These are phyloP conservation scores for Sepiola atlantica DNA, from an alignment of 2,888 invertebrate genomes.

Conservation along the genomic window DNA sequence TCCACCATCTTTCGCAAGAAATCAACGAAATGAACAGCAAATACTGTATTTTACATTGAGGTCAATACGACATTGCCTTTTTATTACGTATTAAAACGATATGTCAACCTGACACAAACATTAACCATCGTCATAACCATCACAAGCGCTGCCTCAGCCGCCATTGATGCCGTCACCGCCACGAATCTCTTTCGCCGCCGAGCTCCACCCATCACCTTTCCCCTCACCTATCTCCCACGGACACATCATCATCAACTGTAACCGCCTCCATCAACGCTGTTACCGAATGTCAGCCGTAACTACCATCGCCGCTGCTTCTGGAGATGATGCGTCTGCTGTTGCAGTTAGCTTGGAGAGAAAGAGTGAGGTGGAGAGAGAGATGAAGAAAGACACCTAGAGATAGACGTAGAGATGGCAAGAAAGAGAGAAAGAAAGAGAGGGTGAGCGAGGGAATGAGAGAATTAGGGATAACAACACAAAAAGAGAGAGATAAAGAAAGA, in stretches of 20 bases:
- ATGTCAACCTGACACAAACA: background rate
- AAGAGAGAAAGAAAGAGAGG: background rate
- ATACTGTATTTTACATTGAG: background rate
- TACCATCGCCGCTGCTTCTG: background rate
- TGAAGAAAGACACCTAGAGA: background rate
- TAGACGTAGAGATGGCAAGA: background rate
- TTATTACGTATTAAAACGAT: background rate
- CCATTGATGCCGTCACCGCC: background rate
- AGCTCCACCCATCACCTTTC: background rate
- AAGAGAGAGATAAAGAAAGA: too few species aligned
- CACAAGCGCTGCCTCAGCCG: background rate
- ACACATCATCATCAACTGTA: slow-evolving; percentile 21
- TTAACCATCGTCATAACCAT: background rate
- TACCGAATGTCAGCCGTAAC: slow-evolving; percentile 20
- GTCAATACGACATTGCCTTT: background rate
- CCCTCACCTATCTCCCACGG: background rate
- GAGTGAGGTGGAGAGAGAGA: background rate
- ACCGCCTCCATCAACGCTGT: background rate
- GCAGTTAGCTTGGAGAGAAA: background rate
- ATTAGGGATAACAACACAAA: background rate
- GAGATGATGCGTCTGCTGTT: background rate
- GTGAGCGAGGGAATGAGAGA: background rate
- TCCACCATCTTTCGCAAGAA: background rate
- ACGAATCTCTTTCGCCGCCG: background rate
- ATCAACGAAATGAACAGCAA: background rate